These are phyloP conservation scores for Ischnus inquisitorius DNA, from an alignment of 2,888 invertebrate species.

Conservation along the genomic window DNA sequence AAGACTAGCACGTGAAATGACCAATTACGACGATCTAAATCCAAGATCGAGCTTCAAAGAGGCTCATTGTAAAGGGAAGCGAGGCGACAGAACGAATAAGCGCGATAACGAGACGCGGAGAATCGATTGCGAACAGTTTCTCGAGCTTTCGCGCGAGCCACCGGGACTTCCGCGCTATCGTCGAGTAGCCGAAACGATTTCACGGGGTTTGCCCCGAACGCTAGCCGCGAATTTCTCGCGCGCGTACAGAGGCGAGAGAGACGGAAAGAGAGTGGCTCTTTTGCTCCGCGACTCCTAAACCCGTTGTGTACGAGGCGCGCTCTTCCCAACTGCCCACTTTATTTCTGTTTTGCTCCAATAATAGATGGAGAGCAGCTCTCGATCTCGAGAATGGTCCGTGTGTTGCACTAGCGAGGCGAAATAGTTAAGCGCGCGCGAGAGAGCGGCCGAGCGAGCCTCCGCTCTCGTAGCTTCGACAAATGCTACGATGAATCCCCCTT, in stretches of 20 bases:
- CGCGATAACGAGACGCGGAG: conserved; percentile 28
- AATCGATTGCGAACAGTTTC: conserved; percentile 9
- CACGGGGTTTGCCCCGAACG: conserved; percentile 44
- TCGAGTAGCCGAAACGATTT: conserved; percentile 61
- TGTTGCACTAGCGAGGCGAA: conserved; percentile 24
- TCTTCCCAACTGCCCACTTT: conserved; percentile 75
- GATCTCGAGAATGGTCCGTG: conserved; percentile 60
- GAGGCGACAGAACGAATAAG: background rate
- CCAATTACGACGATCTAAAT: background rate
- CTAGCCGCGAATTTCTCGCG: background rate
- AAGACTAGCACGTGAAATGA: background rate
- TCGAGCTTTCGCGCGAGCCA: background rate
- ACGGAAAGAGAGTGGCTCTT: background rate
- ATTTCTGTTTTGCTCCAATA: conserved; percentile 80
- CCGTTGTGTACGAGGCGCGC: conserved; percentile 35
- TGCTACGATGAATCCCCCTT: background rate
- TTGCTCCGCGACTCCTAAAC: conserved; percentile 17
- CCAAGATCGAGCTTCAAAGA: background rate
- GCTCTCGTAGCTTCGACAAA: conserved; percentile 22
- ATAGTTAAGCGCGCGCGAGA: conserved; percentile 1
- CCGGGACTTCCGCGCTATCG: conserved; percentile 5
- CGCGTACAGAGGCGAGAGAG: background rate
- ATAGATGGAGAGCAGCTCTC: conserved; percentile 75
- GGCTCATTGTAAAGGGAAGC: background rate
- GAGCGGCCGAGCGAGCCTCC: too few species aligned